Base-by-base conservation (phyloP, 2,113 vertebrate genomes). In the Epinephelus cyanopodus region DNA sequence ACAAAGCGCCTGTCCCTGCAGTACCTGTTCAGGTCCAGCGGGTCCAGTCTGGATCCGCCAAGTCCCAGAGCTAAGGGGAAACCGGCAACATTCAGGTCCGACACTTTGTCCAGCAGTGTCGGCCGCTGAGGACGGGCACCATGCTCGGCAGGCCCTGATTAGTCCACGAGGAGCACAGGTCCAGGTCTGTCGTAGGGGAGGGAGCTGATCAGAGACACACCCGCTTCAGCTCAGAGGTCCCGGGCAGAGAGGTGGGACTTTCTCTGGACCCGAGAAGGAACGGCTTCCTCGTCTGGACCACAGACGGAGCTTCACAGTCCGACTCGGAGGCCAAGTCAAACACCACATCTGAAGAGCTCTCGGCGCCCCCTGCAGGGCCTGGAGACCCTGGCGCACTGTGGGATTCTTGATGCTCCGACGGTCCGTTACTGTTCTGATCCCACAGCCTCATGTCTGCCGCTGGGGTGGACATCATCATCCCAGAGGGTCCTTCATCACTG, bases 1-100 rank as follows among this genome's bases (percentile, higher is more conserved):
- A 83, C 56, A 27, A 94, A 94, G 62, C 93, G 93, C 13, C 88
- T 9, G 70, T 91, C 92, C 33, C 87, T 66, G 87, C 86, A 87
- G 77, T 69, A 92, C 50, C 83, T 3, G 90, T 71, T 85, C 65
- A 89, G 61, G n/a, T 93, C 90, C 60, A 86, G 56, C 1, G 84
- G 53, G 37, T 93, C 92, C 48, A 84, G 61, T 1, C 86, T 81
- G 74, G 85, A 72, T 1, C 76, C 64, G 1, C 74, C 18, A 3
- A 89, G 83, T 2, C 84, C 75, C 52, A 91, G 47, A 7, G 62
- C 39, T 14, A 84, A 12, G 1, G 88, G 82, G 65, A 89, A 84
- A 12, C 67, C 37, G 0, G 61, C 18, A 0, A 63, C 15, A 29
- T 39, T 82, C 52, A 86, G 0, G 63, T 91, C 90, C 0, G 78